phyloP scores from a whole-genome alignment of 2,888 invertebrate species.

The Cartodere bifasciata region DNA sequence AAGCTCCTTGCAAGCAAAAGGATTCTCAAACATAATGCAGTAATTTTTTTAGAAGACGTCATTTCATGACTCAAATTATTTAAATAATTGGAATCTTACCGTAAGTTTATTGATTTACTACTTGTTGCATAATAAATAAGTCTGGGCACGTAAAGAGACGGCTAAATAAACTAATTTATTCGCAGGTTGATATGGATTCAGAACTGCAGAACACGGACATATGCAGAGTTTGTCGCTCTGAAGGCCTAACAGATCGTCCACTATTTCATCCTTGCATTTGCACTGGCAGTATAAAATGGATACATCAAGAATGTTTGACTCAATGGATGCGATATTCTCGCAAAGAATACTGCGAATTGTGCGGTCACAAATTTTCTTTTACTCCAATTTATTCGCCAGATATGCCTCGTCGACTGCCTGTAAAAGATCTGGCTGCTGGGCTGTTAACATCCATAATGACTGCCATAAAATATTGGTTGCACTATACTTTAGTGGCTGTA shows the following conservation, averaged over 20 bases:
- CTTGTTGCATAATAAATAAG: too few species aligned
- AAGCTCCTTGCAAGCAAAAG: too few species aligned
- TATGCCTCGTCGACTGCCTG: slow-evolving; percentile 94
- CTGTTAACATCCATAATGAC: slow-evolving; percentile 78
- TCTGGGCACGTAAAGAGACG: too few species aligned
- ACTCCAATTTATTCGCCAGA: slow-evolving; percentile 99
- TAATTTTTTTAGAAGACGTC: too few species aligned
- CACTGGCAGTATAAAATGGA: slow-evolving; percentile 98
- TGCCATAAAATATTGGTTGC: slow-evolving; percentile 92
- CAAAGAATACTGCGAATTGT: slow-evolving; percentile 97
- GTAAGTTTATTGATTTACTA: too few species aligned
- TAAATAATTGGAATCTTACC: too few species aligned
- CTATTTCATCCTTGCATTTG: slow-evolving; percentile 98
- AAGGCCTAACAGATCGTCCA: slow-evolving; percentile 82
- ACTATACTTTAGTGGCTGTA: slow-evolving; percentile 90
- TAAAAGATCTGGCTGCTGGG: slow-evolving; percentile 86
- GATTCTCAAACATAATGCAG: too few species aligned
- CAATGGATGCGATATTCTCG: slow-evolving; percentile 99
- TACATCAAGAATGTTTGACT: slow-evolving; percentile 95
- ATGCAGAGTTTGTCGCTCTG: slow-evolving; percentile 95
- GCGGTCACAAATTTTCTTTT: slow-evolving; percentile 94
- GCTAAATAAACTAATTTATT: too few species aligned
- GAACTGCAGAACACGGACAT: slow-evolving; percentile 68
- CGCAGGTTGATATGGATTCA: too few species aligned
- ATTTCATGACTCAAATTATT: too few species aligned